Percentiles rank a stretch among this genome's conserved stretches.
Evolutionary conservation across 2,113 vertebrate species (phyloP).

Genomic region (Brachyhypopomus gauderio): DNA sequence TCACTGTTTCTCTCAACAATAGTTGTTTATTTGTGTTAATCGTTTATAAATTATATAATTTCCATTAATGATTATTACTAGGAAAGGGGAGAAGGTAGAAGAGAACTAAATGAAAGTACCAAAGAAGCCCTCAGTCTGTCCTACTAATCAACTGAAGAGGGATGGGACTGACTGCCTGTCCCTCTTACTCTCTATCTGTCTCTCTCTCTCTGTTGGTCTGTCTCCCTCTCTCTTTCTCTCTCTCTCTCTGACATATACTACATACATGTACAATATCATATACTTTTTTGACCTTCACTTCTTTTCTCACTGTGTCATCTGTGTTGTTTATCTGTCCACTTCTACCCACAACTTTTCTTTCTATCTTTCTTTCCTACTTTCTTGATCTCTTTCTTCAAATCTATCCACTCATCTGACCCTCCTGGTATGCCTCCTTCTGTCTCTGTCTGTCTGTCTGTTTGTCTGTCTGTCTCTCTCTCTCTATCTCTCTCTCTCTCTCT

Average conservation of each 20-base stretch:
- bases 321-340: too few species aligned
- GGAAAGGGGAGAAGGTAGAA: too few species aligned
- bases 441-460: constrained; percentile 46
- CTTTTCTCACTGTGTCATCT: too few species aligned
- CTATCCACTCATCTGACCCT: neutral
- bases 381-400: neutral
- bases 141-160: too few species aligned
- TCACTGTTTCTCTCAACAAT: neutral
- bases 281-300: constrained; percentile 12
- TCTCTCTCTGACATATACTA: neutral
- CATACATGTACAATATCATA: constrained; percentile 17
- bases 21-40: too few species aligned
- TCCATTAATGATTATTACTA: too few species aligned
- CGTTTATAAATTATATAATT: too few species aligned
- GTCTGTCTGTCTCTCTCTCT: constrained; percentile 44
- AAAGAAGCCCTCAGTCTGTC: too few species aligned
- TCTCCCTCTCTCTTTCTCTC: constrained; percentile 17
- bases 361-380: constrained; percentile 22
- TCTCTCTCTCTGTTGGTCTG: constrained; percentile 19
- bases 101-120: too few species aligned
- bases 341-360: too few species aligned
- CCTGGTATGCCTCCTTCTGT: neutral
- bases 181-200: neutral
- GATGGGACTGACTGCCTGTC: constrained; percentile 32
- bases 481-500: constrained; percentile 26